phyloP scores from a whole-genome alignment of 53 echinoderm and acorn worm species.

The Luidia sarsii region DNA sequence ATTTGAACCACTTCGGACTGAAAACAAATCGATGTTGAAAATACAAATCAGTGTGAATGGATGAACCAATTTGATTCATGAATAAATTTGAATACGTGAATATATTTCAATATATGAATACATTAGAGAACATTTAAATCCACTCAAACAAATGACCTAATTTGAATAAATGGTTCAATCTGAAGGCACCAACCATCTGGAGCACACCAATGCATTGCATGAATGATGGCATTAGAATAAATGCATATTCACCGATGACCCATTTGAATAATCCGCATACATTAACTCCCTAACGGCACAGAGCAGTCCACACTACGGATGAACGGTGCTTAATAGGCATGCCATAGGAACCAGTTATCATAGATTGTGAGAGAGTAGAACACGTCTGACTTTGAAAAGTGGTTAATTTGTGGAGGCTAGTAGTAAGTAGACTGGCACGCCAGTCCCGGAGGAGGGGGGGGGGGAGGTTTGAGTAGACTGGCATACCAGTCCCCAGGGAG shows the following conservation, averaged over 20 bases:
- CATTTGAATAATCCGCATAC: constrained; percentile 42
- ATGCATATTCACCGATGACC: not conserved
- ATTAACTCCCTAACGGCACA: constrained; percentile 46
- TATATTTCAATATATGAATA: constrained; percentile 13
- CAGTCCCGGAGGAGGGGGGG: not conserved
- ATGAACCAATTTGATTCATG: too few relatives aligned
- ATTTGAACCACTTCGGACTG: too few relatives aligned
- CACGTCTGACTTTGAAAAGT: too few relatives aligned
- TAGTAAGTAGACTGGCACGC: not conserved
- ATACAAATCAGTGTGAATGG: too few relatives aligned
- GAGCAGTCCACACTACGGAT: constrained; percentile 53
- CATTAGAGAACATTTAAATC: too few relatives aligned
- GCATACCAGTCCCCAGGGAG: too few relatives aligned
- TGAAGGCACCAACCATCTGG: too few relatives aligned
- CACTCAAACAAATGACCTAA: too few relatives aligned
- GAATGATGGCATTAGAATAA: not conserved
- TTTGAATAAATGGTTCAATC: too few relatives aligned
- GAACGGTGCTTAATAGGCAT: constrained; percentile 62
- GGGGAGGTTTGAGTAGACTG: not conserved
- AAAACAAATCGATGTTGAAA: too few relatives aligned
- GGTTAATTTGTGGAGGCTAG: constrained; percentile 23
- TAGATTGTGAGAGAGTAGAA: too few relatives aligned
- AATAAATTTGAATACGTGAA: not conserved
- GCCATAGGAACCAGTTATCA: constrained; percentile 25
- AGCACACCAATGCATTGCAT: too few relatives aligned